phyloP scores from a whole-genome alignment of 2,797 vertebrate genomes.

The Graptemys geographica region DNA sequence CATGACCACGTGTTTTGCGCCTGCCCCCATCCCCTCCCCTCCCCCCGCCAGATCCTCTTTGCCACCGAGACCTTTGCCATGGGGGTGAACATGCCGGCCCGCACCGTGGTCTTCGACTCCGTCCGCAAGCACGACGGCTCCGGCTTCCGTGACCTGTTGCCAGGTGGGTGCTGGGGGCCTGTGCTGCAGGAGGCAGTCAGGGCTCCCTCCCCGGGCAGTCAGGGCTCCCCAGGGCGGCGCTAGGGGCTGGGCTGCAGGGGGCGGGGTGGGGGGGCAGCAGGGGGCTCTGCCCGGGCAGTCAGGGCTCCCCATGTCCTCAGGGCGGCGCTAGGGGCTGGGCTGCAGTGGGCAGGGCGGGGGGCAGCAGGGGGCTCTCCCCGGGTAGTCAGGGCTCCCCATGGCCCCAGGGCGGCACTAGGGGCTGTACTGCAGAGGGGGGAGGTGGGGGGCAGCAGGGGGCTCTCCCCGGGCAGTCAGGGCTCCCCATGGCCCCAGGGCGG shows the following conservation, averaged over 20 bases:
- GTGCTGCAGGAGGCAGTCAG: no score
- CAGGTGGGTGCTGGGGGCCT: slow-evolving; percentile 77
- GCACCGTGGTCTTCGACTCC: slow-evolving; percentile 94
- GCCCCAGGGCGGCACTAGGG: no score
- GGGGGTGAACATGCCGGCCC: slow-evolving; percentile 96
- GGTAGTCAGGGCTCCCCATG: no score
- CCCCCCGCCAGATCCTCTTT: slow-evolving; percentile 87
- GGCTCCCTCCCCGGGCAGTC: neutral
- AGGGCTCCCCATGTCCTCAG: no score
- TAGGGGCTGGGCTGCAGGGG: neutral
- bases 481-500: no score
- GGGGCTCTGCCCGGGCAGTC: neutral
- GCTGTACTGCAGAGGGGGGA: no score
- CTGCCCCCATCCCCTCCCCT: neutral
- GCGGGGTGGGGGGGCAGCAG: neutral
- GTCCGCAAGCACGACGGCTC: slow-evolving; percentile 93
- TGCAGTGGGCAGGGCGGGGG: neutral
- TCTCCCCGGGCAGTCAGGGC: neutral
- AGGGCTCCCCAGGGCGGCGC: no score
- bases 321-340: neutral
- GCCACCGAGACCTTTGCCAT: slow-evolving; percentile 96
- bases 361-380: no score
- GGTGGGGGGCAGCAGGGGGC: no score
- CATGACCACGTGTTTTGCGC: neutral
- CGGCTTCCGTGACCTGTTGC: slow-evolving; percentile 91